Percentiles rank a stretch among this genome's conserved stretches.
These are phyloP conservation scores for Gila robusta DNA, from an alignment of 2,797 vertebrate genomes.

Conservation along the genomic window DNA sequence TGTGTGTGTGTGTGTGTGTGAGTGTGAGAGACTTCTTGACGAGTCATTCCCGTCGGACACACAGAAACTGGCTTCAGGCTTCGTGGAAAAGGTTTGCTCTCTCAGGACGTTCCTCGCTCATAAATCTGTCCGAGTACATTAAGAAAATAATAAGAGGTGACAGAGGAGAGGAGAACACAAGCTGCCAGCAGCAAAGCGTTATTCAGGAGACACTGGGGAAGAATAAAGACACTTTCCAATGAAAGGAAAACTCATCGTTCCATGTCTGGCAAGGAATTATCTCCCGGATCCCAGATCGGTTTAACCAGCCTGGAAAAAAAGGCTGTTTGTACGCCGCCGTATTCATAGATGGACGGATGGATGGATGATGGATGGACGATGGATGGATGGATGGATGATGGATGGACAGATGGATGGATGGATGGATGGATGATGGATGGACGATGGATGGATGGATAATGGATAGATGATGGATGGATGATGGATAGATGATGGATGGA, in stretches of 20 bases:
- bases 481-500: no score
- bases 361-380: no score
- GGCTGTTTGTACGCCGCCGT: constrained; percentile 33
- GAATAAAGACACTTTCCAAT: constrained; percentile 61
- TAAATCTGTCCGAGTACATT: constrained; percentile 59
- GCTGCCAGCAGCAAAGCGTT: constrained; percentile 46
- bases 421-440: no score
- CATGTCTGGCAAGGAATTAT: constrained; percentile 46
- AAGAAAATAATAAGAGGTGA: constrained; percentile 59
- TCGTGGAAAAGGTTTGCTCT: constrained; percentile 40
- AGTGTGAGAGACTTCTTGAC: neutral
- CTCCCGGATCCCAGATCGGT: no score
- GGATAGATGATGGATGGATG: no score
- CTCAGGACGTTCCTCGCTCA: constrained; percentile 51
- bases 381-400: no score
- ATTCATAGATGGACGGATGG: no score
- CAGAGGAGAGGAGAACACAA: constrained; percentile 49
- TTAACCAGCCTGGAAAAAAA: constrained; percentile 63
- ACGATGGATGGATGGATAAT: no score
- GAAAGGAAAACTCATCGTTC: constrained; percentile 66
- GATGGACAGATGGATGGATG: no score
- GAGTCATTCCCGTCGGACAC: neutral
- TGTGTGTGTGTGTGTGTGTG: no score
- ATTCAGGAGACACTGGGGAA: constrained; percentile 57
- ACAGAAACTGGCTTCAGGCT: constrained; percentile 42